Base-by-base conservation (phyloP, 2,113 vertebrate genomes). In the Actinemys pallida region DNA sequence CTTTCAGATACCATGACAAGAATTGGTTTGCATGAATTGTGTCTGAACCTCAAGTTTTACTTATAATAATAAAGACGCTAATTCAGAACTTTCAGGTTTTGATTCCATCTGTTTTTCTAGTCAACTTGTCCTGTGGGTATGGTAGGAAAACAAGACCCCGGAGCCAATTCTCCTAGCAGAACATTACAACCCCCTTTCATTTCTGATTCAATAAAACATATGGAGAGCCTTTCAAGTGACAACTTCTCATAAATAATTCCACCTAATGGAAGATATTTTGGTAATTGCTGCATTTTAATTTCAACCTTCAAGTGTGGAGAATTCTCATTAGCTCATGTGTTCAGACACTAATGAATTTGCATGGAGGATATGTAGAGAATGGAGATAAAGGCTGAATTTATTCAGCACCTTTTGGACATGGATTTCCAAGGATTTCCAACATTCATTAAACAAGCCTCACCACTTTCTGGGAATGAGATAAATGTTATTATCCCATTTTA, bases 181-280 rank as follows among this genome's bases (percentile, higher is more conserved):
- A 69, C 2, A 47, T 6, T 59, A 89, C 87, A 95, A 42, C 80
- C 87, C 39, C 82, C 80, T 96, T 87, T 83, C 92, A 88, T 4
- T 0, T 84, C 85, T 94, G n/a, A 93, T 92, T 93, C 89, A 82
- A 79, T 90, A 79, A 89, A 95, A 97, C 81, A 45, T 17, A 6
- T 0, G 4, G 6, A 52, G 59, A 81, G 78, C 69, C 88, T 92
- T 90, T 92, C 84, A 96, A 95, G 84, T 92, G 96, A 94, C 90
- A 95, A 90, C 65, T 92, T 96, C 94, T 96, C 88, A 95, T 95
- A 97, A 96, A 97, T 96, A 93, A 95, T 96, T 96, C 86, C 80
- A n/a, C 16, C 88, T 97, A 94, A 97, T 95, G 92, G 94, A 91
- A 97, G 59, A 91, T 42, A 83, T 56, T 90, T 94, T 0, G 3